phyloP scores from a whole-genome alignment of 2,113 vertebrate genomes.

The Phycodurus eques region DNA sequence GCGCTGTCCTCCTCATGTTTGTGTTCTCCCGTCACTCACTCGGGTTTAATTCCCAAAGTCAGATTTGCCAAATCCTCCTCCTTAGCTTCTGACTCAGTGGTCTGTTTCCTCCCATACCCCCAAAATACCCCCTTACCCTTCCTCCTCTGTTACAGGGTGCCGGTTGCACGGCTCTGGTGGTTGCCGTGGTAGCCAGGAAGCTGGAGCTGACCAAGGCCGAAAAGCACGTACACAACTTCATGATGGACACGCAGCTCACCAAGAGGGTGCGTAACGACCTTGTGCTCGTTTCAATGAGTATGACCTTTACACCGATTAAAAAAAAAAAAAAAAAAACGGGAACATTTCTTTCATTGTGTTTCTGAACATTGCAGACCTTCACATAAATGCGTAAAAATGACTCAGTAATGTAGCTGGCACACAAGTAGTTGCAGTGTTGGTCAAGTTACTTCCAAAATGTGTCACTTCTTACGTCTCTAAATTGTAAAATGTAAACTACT shows the following conservation, averaged over 20 bases:
- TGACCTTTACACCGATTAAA: neutral
- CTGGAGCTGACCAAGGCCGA: constrained; percentile 98
- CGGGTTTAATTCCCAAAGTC: constrained; percentile 38
- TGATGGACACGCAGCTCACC: constrained; percentile 99
- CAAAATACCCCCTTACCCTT: neutral
- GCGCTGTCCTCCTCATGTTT: constrained; percentile 40
- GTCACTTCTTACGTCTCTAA: no score
- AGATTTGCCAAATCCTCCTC: constrained; percentile 41
- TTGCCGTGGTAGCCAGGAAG: constrained; percentile 97
- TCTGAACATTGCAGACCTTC: neutral
- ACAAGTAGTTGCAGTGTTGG: neutral
- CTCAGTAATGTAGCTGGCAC: neutral
- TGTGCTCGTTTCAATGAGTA: constrained; percentile 24
- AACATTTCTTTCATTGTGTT: neutral
- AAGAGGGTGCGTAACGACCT: constrained; percentile 84
- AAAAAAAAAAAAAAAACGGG: neutral
- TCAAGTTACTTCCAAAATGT: neutral
- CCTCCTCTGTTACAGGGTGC: constrained; percentile 78
- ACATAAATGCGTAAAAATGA: neutral
- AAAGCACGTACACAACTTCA: constrained; percentile 99
- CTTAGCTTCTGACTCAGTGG: constrained; percentile 40
- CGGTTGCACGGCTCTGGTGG: constrained; percentile 93
- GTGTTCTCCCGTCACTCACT: constrained; percentile 49
- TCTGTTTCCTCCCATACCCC: constrained; percentile 31
- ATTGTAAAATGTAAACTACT: no score